Evolutionary conservation across 2,113 vertebrate genomes (phyloP).

Genomic region (Nipponia nippon): DNA sequence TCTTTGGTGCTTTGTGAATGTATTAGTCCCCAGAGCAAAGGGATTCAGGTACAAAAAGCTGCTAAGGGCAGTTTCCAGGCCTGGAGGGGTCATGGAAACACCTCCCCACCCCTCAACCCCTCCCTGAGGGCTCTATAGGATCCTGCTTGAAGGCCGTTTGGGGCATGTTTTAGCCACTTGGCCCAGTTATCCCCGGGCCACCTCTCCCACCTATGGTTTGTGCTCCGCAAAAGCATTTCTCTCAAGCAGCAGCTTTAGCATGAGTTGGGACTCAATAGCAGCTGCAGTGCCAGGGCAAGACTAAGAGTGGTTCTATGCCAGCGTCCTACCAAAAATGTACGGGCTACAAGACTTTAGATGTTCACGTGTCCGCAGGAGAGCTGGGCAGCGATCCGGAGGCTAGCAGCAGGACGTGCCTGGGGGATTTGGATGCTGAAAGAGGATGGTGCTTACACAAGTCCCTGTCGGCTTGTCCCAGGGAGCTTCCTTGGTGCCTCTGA

Average conservation of each 20-base stretch:
- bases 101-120: rapidly evolving
- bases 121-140: rapidly evolving
- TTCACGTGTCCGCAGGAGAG: rapidly evolving
- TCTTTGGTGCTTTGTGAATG: not conserved
- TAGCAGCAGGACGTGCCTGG: not conserved
- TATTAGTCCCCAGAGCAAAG: not conserved
- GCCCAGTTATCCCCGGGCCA: not conserved
- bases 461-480: not conserved
- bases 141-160: not conserved
- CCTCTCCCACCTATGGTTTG: not conserved
- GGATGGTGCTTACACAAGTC: not conserved
- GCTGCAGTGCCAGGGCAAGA: not conserved
- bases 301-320: not conserved
- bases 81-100: not conserved
- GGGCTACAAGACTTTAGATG: rapidly evolving
- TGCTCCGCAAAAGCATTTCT: not conserved
- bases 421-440: not conserved
- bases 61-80: not conserved
- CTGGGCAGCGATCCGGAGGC: rapidly evolving
- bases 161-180: rapidly evolving
- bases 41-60: not conserved
- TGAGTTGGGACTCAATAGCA: not conserved
- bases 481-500: not conserved
- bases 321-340: not conserved
- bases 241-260: not conserved